Evolutionary conservation across 1,140 invertebrate species (phyloP).

Genomic region (Conopomorpha cramerella): DNA sequence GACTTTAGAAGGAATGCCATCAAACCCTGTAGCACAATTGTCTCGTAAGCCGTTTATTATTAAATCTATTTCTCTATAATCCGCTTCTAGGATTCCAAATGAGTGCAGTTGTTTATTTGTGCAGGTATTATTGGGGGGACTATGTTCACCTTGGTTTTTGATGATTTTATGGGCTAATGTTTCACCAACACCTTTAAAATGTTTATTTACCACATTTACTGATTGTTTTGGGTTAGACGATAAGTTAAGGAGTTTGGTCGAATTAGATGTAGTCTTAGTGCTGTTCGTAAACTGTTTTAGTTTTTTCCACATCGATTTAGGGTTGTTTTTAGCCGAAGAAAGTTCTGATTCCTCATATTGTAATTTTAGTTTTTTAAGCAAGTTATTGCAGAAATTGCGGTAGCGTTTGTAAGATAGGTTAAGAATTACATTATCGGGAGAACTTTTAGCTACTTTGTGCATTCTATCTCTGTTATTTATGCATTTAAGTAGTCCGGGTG

Average conservation of each 20-base stretch:
- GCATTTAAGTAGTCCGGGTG: background rate
- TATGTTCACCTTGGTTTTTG: background rate
- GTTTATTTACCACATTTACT: background rate
- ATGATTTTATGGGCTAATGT: background rate
- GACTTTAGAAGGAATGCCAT: background rate
- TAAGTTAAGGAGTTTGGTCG: background rate
- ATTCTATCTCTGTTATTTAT: slow-evolving; percentile 1
- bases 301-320: background rate
- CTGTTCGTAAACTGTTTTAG: background rate
- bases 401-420: background rate
- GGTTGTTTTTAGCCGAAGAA: background rate
- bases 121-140: background rate
- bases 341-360: background rate
- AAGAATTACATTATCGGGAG: background rate
- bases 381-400: background rate
- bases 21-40: background rate
- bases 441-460: background rate
- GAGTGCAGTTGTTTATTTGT: background rate
- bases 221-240: background rate
- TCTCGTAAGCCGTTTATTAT: background rate
- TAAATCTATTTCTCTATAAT: background rate
- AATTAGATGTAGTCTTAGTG: background rate
- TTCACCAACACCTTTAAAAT: background rate
- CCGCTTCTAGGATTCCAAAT: background rate
- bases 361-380: background rate